Conservation (phyloP, 2,888 invertebrate species). For the Drosophila fulvimacula region DNA sequence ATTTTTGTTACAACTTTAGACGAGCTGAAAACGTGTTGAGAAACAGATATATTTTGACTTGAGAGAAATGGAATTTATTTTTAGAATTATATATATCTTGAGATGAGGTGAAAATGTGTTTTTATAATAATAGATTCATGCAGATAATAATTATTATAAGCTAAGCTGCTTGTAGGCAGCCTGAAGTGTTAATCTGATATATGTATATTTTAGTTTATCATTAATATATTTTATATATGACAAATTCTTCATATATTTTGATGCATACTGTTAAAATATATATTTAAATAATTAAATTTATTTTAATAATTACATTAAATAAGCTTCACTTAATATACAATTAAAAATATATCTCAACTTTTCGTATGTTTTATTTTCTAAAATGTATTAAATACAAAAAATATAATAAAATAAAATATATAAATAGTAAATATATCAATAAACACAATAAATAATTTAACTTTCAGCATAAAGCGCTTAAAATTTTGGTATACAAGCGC, state of each 20-base stretch:
- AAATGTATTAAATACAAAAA: background rate
- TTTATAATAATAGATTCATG: background rate
- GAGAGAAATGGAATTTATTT: background rate
- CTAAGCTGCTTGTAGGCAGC: background rate
- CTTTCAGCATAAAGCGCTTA: background rate
- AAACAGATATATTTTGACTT: background rate
- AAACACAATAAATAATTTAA: background rate
- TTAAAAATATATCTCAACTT: too few relatives aligned
- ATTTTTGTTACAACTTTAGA: conserved; percentile 41
- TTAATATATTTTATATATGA: too few relatives aligned
- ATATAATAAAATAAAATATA: background rate
- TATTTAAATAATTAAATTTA: too few relatives aligned
- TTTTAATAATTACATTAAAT: too few relatives aligned
- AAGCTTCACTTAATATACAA: too few relatives aligned
- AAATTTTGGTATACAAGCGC: background rate
- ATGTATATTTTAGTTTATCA: too few relatives aligned
- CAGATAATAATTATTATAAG: background rate
- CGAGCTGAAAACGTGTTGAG: conserved; percentile 22
- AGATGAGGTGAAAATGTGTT: background rate
- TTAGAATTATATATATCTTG: background rate
- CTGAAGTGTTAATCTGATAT: too few relatives aligned
- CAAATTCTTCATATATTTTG: too few relatives aligned
- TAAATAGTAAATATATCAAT: background rate
- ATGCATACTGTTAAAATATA: too few relatives aligned
- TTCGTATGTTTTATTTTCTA: too few relatives aligned